Conservation (phyloP, 2,888 invertebrate genomes). For the Lepidocyrtinus sp. region DNA sequence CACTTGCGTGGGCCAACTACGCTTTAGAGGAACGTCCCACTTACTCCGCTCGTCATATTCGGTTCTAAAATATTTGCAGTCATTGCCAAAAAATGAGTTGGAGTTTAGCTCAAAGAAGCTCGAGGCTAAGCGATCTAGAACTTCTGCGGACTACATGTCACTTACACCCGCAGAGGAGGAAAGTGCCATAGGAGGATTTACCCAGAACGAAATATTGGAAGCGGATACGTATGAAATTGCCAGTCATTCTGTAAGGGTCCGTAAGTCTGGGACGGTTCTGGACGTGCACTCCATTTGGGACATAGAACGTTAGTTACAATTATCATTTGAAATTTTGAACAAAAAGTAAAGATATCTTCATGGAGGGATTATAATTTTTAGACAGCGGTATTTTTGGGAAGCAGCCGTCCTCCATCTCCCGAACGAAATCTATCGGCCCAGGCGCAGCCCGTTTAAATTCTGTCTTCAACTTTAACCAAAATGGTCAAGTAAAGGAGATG, state of each 20-base stretch:
- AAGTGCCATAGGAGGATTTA: slow-evolving; percentile 27
- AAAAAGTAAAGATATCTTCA: neutral
- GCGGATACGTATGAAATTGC: slow-evolving; percentile 55
- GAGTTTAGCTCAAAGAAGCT: neutral
- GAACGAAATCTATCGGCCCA: slow-evolving; percentile 50
- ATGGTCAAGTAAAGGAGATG: slow-evolving; percentile 77
- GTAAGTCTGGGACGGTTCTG: slow-evolving; percentile 76
- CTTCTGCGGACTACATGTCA: slow-evolving; percentile 18
- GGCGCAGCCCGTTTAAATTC: slow-evolving; percentile 72
- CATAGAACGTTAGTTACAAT: slow-evolving; percentile 71
- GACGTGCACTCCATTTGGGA: slow-evolving; percentile 76
- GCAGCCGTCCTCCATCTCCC: slow-evolving; percentile 68
- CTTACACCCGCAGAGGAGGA: neutral
- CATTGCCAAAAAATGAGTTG: neutral
- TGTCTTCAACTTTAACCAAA: slow-evolving; percentile 76
- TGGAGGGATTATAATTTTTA: slow-evolving; percentile 14
- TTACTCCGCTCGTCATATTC: slow-evolving; percentile 77
- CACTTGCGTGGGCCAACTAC: slow-evolving; percentile 78
- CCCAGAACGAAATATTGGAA: slow-evolving; percentile 8
- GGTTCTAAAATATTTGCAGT: slow-evolving; percentile 71
- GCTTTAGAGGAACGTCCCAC: slow-evolving; percentile 80
- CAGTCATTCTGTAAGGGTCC: slow-evolving; percentile 76
- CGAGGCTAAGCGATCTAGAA: slow-evolving; percentile 20
- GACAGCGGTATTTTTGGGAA: slow-evolving; percentile 62
- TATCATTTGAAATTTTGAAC: no score